Base-by-base conservation (phyloP, 2,113 vertebrate species). In the Bombycilla garrulus region DNA sequence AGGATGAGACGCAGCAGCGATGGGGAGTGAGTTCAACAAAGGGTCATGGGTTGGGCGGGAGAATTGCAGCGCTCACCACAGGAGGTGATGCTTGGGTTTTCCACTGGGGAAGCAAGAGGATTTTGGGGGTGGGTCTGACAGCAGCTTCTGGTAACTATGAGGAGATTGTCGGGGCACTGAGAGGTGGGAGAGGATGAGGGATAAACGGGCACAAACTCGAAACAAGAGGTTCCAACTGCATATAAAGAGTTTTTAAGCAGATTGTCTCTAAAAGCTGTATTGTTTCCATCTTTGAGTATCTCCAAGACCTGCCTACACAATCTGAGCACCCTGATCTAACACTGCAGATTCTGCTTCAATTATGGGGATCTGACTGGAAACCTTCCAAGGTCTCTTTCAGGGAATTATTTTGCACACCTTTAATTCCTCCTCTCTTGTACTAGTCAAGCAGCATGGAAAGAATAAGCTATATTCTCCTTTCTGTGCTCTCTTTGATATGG, bases 31-130 rank as follows among this genome's bases (percentile, higher is more conserved):
- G 64, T 18, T 84, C 65, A 61, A 69, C 58, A 47, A 24, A 65
- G 73, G 67, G 33, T 12, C 17, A 0, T n/a, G 2, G 6, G 1
- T 12, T 33, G 0, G 1, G 6, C 0, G 1, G n/a, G 24, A 61
- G 33, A 72, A 28, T 44, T 67, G 36, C 62, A 89, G 72, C 38
- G 7, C 57, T 58, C 1, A 2, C 22, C 9, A 4, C 2, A 0
- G 5, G 33, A n/a, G 72, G 33, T 13, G 53, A 0, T 9, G 12
- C 67, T 58, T 67, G 33, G 16, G 5, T 51, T 84, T 90, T 84
- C 58, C 26, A 26, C 16, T 29, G 18, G 18, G 18, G 38, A 82
- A 47, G 28, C 17, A 12, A 19, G 28, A 45, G 14, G 20, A 6
- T 5, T 73, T 78, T 54, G 38, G 47, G 45, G 15, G 2, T 42